phyloP scores from a whole-genome alignment of 2,888 invertebrate genomes.

The Salpingus planirostris region DNA sequence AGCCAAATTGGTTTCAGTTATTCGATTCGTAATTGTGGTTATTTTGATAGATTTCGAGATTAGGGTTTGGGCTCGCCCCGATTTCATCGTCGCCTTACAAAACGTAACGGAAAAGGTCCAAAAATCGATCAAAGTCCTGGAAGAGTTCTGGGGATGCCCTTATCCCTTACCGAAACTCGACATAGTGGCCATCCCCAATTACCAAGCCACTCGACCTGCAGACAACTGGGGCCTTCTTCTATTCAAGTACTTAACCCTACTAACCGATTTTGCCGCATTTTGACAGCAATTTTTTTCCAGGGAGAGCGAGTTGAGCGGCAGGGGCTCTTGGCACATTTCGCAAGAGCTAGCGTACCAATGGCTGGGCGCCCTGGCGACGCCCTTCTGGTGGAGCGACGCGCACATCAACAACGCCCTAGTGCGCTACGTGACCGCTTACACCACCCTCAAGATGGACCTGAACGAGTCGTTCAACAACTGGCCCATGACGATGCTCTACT shows the following conservation, averaged over 20 bases:
- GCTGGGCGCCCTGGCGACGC: conserved; percentile 67
- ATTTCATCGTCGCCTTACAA: conserved; percentile 50
- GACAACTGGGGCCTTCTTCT: conserved; percentile 74
- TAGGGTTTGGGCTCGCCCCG: conserved; percentile 56
- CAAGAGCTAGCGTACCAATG: conserved; percentile 74
- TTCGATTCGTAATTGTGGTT: conserved; percentile 1
- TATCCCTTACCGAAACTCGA: conserved; percentile 61
- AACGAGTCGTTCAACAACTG: conserved; percentile 69
- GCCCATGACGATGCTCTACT: conserved; percentile 71
- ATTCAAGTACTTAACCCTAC: conserved; percentile 73
- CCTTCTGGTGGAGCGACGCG: conserved; percentile 69
- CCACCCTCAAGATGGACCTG: conserved; percentile 63
- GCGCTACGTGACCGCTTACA: conserved; percentile 64
- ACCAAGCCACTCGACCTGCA: conserved; percentile 60
- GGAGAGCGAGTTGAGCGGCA: conserved; percentile 62
- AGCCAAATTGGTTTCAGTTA: no score
- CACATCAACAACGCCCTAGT: conserved; percentile 69
- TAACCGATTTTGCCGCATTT: no score
- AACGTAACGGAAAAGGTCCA: conserved; percentile 51
- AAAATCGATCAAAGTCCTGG: conserved; percentile 50
- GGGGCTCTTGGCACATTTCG: conserved; percentile 56
- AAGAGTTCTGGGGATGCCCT: conserved; percentile 55
- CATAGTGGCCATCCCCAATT: conserved; percentile 63
- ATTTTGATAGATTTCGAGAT: conserved; percentile 40
- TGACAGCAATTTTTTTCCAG: conserved; percentile 48